These are phyloP conservation scores for Drosophila parthenogenetica DNA, from an alignment of 2,888 invertebrate species.

Conservation along the genomic window DNA sequence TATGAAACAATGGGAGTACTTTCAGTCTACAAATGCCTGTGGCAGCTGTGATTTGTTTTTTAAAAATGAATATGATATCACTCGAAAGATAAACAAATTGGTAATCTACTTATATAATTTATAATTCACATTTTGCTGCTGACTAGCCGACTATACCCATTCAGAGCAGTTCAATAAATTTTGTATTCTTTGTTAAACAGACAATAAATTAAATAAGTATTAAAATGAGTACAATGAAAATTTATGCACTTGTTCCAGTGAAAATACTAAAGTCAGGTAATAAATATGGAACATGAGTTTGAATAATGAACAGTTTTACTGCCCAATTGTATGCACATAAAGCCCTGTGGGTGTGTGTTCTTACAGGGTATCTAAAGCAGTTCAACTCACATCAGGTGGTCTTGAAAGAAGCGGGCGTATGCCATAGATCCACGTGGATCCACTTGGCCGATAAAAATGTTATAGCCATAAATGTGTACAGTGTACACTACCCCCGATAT, in stretches of 20 bases:
- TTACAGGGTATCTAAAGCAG: background rate
- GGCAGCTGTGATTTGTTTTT: conserved; percentile 6
- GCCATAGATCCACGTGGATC: conserved; percentile 32
- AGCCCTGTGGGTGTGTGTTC: too few species aligned
- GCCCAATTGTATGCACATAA: too few species aligned
- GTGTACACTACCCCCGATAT: conserved; percentile 13
- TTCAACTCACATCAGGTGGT: conserved; percentile 32
- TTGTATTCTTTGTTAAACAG: conserved; percentile 45
- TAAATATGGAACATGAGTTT: conserved; percentile 6
- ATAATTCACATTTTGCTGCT: conserved; percentile 12
- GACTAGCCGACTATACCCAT: conserved; percentile 18
- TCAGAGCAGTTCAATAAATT: conserved; percentile 13
- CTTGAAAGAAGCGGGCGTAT: background rate
- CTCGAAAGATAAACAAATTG: conserved; percentile 11
- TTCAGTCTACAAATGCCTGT: conserved; percentile 20
- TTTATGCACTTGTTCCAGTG: conserved; percentile 28
- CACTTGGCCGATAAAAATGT: conserved; percentile 3
- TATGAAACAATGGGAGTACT: conserved; percentile 4
- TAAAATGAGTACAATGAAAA: conserved; percentile 15
- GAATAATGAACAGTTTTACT: background rate
- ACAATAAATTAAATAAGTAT: conserved; percentile 45
- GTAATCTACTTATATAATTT: conserved; percentile 32
- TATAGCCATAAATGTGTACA: background rate
- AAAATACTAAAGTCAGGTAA: conserved; percentile 11
- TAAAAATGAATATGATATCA: conserved; percentile 11